Percentiles rank a stretch among this genome's conserved stretches.
Evolutionary conservation across 2,113 vertebrate species (phyloP).

Genomic region (Alethe diademata): DNA sequence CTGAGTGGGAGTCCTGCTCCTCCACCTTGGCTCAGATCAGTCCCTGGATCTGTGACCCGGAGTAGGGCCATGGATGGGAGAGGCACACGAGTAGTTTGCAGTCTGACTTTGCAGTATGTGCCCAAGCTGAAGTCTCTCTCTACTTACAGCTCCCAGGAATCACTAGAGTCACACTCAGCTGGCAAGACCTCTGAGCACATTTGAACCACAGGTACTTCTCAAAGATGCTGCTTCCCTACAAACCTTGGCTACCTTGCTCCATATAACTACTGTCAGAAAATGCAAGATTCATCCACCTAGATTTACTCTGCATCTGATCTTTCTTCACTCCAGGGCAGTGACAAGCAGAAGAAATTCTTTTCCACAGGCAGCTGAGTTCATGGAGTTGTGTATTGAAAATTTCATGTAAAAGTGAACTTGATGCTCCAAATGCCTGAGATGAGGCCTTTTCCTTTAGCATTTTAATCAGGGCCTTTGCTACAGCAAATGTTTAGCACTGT

Average conservation of each 20-base stretch:
- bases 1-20: background rate
- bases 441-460: background rate
- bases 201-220: background rate
- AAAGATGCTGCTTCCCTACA: background rate
- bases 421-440: background rate
- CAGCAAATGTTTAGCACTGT: background rate
- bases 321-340: background rate
- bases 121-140: background rate
- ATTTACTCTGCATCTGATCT: background rate
- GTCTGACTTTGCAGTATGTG: background rate
- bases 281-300: background rate
- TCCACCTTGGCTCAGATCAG: background rate
- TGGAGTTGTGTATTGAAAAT: background rate
- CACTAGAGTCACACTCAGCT: background rate
- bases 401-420: background rate
- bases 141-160: background rate
- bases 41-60: rapidly evolving
- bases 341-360: background rate
- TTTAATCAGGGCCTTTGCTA: conserved; percentile 11
- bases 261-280: background rate
- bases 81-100: background rate
- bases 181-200: background rate
- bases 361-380: background rate
- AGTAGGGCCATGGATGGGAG: background rate
- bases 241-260: background rate